phyloP scores from a whole-genome alignment of 2,888 invertebrate species.

The Ophraella communa region DNA sequence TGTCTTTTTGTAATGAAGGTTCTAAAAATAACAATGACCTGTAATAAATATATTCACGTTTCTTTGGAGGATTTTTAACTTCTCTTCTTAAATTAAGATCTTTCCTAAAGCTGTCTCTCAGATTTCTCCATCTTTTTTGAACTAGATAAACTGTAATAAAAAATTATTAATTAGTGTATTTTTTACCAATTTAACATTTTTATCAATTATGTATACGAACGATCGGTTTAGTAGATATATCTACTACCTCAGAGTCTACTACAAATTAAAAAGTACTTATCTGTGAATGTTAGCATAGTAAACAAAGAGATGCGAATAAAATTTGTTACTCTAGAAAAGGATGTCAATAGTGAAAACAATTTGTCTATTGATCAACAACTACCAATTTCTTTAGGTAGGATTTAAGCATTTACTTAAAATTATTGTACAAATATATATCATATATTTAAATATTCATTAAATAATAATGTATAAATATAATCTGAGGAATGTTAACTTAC shows the following conservation, averaged over 20 bases:
- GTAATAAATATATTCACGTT: conserved; percentile 14
- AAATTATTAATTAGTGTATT: not conserved
- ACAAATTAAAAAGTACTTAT: too few species aligned
- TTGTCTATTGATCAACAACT: not conserved
- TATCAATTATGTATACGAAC: not conserved
- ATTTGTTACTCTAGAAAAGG: not conserved
- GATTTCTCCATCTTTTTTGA: conserved; percentile 12
- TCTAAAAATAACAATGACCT: conserved; percentile 10
- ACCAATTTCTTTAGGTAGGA: not conserved
- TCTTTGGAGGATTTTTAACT: not conserved
- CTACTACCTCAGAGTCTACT: too few species aligned
- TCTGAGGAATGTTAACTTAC: not conserved
- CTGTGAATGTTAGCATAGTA: not conserved
- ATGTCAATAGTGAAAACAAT: not conserved
- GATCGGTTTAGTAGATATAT: not conserved
- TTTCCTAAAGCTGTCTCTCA: conserved; percentile 16
- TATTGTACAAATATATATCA: not conserved
- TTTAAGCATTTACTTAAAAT: conserved; percentile 10
- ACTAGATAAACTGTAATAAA: conserved; percentile 5
- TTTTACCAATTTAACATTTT: not conserved
- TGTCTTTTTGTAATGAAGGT: not conserved
- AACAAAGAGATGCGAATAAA: not conserved
- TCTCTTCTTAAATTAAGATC: conserved; percentile 5
- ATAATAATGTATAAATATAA: not conserved
- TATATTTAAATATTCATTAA: not conserved